These are phyloP conservation scores for Neolamprologus caudopunctatus DNA, from an alignment of 2,113 vertebrate genomes.

Conservation along the genomic window DNA sequence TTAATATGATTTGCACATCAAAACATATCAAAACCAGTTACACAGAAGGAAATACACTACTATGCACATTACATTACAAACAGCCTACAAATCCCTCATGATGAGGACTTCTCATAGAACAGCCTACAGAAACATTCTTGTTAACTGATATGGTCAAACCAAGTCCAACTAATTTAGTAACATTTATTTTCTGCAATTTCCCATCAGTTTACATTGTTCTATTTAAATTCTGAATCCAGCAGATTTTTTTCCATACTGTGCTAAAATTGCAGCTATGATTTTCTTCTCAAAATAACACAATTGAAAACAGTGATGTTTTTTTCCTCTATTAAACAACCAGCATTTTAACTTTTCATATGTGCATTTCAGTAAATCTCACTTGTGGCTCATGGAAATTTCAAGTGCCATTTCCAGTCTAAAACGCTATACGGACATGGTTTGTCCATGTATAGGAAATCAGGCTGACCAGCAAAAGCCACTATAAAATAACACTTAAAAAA, in stretches of 20 bases:
- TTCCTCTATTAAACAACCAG: conserved; percentile 10
- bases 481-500: conserved; percentile 4
- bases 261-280: neutral
- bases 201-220: neutral
- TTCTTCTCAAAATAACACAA: conserved; percentile 15
- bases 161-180: neutral
- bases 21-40: conserved; percentile 73
- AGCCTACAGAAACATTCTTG: neutral
- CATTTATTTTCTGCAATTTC: neutral
- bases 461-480: neutral
- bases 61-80: conserved; percentile 29
- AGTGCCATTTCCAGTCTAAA: neutral
- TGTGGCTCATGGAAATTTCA: neutral
- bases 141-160: neutral
- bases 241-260: neutral
- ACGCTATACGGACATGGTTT: neutral
- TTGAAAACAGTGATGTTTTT: neutral
- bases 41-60: conserved; percentile 42
- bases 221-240: conserved; percentile 17
- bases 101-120: conserved; percentile 16
- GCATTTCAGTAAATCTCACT: conserved; percentile 10
- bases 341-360: conserved; percentile 4
- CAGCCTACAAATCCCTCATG: conserved; percentile 15
- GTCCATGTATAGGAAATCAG: neutral
- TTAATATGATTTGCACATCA: conserved; percentile 69